Evolutionary conservation across 37 sponge, comb jelly and placozoan species (phyloP), one percentile per base, ranked within the genome.

Genomic region (Ianthella basta): DNA sequence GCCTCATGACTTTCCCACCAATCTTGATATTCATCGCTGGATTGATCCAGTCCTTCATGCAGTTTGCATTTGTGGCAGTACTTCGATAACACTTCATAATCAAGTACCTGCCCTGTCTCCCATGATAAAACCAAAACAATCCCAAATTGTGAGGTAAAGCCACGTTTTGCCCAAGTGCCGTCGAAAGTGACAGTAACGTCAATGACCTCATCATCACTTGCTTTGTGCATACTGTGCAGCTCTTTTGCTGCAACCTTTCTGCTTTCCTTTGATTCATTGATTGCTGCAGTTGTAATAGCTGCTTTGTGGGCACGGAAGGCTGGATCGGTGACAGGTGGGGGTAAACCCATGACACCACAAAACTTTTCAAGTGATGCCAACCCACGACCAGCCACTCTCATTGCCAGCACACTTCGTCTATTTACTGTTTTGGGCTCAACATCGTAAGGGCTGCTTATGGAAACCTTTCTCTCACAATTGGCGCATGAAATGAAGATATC

Each of bases 341-440:
- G 86, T 68, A 79, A 79, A n/a, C 79, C 80, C 86, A 79, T 86
- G 29, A 79, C 19, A 16, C 80, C 80, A 79, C 79, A 86, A 56
- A 86, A 86, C 18, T 67, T 39, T 56, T 79, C 80, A 18, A 79
- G 3, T 8, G 50, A 44, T 44, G 50, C 50, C 50, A 44, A 10
- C 50, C 8, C 50, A 44, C 50, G 3, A 44, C 50, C 50, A 10
- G 50, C 50, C 3, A 44, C 50, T 44, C 50, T 44, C 3, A 44
- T 44, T 3, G 50, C 50, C 50, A 44, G 3, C 6, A 44, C 50
- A 44, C 6, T 10, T 3, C 50, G 50, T 44, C 6, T 44, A 8
- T 44, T 44, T 8, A 44, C 50, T 44, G 50, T 10, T 44, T 44
- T 44, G 3, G 50, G 3, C 3, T 44, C 50, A 10, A 8, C 50